Evolutionary conservation across 2,113 vertebrate genomes (phyloP).

Genomic region (Paradoxurus hermaphroditus): DNA sequence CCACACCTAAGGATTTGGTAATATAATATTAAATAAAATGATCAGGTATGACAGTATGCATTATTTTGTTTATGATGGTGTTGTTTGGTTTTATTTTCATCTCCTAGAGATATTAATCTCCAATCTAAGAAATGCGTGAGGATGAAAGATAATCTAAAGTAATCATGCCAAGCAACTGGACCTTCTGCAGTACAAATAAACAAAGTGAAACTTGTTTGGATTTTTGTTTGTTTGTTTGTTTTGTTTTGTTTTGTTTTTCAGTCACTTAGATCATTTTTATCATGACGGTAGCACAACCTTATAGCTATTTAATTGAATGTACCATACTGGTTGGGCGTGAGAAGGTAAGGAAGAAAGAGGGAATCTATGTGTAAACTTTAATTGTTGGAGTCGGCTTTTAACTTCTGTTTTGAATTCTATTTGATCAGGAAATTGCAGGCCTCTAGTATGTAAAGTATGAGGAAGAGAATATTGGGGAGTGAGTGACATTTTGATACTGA

Average conservation of each 20-base stretch:
- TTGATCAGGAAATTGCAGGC: not conserved
- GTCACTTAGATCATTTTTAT: not conserved
- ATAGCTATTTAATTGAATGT: not conserved
- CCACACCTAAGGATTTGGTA: not conserved
- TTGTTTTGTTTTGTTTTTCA: not conserved
- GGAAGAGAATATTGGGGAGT: not conserved
- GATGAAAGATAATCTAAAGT: not conserved
- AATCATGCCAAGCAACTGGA: not conserved
- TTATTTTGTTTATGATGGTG: not conserved
- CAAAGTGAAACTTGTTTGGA: not conserved
- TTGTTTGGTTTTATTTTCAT: not conserved
- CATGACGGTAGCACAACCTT: not conserved
- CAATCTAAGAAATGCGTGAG: not conserved
- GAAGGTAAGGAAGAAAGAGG: not conserved
- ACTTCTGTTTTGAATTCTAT: not conserved
- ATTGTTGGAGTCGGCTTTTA: not conserved
- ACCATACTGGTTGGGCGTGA: not conserved
- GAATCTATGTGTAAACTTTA: not conserved
- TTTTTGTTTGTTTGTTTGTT: not conserved
- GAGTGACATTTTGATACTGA: not conserved
- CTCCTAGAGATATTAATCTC: not conserved
- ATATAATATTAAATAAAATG: not conserved
- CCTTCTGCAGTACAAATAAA: not conserved
- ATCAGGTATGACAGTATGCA: not conserved
- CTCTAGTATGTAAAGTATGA: not conserved